Base-by-base conservation (phyloP, 2,113 vertebrate genomes). In the Panthera leo region DNA sequence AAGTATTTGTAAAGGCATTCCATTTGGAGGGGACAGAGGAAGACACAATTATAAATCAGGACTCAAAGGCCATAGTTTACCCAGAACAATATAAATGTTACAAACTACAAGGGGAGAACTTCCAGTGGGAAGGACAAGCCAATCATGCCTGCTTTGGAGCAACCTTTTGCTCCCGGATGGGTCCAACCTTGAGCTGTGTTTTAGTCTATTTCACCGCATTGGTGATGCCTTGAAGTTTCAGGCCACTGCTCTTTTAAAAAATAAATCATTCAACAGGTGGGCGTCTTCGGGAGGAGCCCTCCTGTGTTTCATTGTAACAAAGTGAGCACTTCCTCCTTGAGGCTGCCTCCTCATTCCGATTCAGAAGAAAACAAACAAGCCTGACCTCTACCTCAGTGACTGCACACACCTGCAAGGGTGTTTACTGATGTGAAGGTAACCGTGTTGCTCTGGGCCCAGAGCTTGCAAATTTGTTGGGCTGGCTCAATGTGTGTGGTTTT, bases 211-310 rank as follows among this genome's bases (percentile, higher is more conserved):
- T 36, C 89, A 96, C 88, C 63, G 78, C 68, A 94, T 63, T 95
- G 97, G 82, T 89, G 91, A 97, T 95, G 96, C 97, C 97, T 93
- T 76, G 68, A 85, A 83, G 88, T 94, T 86, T 84, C 94, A 85
- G 55, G 85, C 93, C 91, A 97, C 96, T 9, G 93, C 85, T 83
- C 91, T 95, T 98, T 95, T 97, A 80, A 97, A 98, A 98, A 94
- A 98, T 98, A 95, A 97, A 96, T 88, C 96, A 78, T 94, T 97
- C 97, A 97, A 96, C 4, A 0, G 92, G 61, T 98, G 84, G 65
- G 95, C 39, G 87, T 79, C 93, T 97, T 63, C 18, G 96, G 98
- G 97, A 98, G 98, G 91, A 86, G 96, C 36, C 31, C 75, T 90
- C 58, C 88, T 27, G 63, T 88, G 91, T 91, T 91, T 90, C 68